phyloP scores from a whole-genome alignment of 2,888 invertebrate genomes.

The Sympetrum striolatum region DNA sequence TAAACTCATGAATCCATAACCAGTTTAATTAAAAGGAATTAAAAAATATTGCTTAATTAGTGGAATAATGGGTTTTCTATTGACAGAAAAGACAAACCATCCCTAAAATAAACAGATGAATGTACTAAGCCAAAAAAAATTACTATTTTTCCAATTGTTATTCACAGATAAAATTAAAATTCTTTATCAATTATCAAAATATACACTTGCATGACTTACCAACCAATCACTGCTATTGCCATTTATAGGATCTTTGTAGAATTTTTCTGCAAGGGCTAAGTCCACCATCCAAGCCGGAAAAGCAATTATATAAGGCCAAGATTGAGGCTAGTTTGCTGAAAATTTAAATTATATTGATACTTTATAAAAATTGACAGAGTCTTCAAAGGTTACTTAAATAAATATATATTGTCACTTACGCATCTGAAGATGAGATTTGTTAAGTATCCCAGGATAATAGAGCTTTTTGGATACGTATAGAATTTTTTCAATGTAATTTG shows the following conservation, averaged over 20 bases:
- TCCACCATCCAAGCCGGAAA: constrained; percentile 11
- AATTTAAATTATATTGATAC: background rate
- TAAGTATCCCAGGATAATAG: background rate
- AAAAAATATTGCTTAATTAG: too few species aligned
- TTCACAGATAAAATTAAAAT: too few species aligned
- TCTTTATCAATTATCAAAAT: too few species aligned
- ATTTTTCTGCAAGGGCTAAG: background rate
- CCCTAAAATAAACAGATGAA: too few species aligned
- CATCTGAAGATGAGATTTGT: constrained; percentile 21
- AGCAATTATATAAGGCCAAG: constrained; percentile 19
- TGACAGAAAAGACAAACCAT: too few species aligned
- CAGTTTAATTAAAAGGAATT: too few species aligned
- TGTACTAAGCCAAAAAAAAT: too few species aligned
- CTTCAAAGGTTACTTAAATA: background rate
- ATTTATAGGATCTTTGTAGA: background rate
- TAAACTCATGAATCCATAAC: too few species aligned
- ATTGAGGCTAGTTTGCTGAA: constrained; percentile 23
- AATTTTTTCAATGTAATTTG: background rate
- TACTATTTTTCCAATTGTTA: too few species aligned
- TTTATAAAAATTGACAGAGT: background rate
- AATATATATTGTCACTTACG: background rate
- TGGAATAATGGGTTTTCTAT: too few species aligned
- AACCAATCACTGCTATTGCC: background rate
- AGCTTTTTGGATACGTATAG: background rate
- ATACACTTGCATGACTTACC: background rate